Percentiles rank a stretch among this genome's conserved stretches.
Conservation (phyloP, 92 coral and sea anemone species). For the Heliopora coerulea region DNA sequence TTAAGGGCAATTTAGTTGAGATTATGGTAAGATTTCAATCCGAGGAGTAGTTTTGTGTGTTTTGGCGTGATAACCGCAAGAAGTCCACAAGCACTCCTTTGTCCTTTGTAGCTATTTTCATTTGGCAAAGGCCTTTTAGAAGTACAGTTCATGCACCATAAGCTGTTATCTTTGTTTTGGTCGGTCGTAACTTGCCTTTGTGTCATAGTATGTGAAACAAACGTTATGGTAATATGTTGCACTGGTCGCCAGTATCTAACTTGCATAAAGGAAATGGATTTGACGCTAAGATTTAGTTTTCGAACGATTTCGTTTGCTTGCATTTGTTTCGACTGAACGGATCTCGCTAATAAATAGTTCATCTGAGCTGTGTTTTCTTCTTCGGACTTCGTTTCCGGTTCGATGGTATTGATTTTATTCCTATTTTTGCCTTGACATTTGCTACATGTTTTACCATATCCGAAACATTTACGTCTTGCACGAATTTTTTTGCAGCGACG, state of each 20-base stretch:
- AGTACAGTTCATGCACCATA: constrained; percentile 27
- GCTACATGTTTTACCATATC: not conserved
- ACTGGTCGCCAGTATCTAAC: constrained; percentile 51
- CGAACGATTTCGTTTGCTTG: not conserved
- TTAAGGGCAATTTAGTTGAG: no score
- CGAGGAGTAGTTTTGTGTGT: no score
- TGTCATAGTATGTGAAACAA: not conserved
- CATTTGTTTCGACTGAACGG: not conserved
- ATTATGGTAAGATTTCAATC: no score
- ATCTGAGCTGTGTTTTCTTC: not conserved
- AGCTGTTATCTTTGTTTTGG: constrained; percentile 27
- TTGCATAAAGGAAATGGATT: constrained; percentile 42
- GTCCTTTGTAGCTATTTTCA: no score
- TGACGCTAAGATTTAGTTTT: not conserved
- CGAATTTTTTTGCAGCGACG: not conserved
- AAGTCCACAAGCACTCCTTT: no score
- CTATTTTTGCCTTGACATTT: constrained; percentile 1
- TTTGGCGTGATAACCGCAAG: no score
- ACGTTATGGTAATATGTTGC: constrained; percentile 40
- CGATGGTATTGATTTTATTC: not conserved
- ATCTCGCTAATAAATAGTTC: not conserved
- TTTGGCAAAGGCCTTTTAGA: constrained; percentile 25
- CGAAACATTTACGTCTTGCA: not conserved
- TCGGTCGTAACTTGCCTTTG: constrained; percentile 20
- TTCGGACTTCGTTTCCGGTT: constrained; percentile 2